Base-by-base conservation (phyloP, 1,140 invertebrate species). In the Drosophila sucinea region DNA sequence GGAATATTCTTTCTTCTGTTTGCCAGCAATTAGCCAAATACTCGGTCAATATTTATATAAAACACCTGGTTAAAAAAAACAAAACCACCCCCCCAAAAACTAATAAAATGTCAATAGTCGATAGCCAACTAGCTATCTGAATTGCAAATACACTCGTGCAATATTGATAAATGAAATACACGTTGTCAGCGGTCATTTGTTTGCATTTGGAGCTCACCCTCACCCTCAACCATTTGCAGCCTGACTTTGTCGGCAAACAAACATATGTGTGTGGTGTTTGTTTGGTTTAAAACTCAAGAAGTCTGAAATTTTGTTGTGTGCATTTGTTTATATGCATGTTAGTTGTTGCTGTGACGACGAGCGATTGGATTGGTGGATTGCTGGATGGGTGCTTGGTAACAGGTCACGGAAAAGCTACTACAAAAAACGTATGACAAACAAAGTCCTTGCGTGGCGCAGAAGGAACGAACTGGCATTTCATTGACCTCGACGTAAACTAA, bases 1-100 rank as follows among this genome's bases (percentile, higher is more conserved):
- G 2, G 35, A 38, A 35, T 25, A 33, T n/a, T 35, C 17, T 29
- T 38, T 29, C n/a, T n/a, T 30, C 10, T 73, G 4, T 65, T 54
- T 76, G 41, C 67, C 23, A 44, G 68, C 44, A 75, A 68, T 75
- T 75, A 68, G 32, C 38, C 64, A 75, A 75, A 64, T 55, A 40
- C 35, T 17, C 17, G 4, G 40, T 40, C n/a, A 75, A 69, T 76
- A 76, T 70, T 70, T 60, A 54, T 58, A 25, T 33, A 23, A 1
- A 58, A 72, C 33, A 41, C 29, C 44, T 51, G 44, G 44, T 8
- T 27, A 10, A 51, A 8, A 51, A 27, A 38, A 38, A 38, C 0
- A 38, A 11, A 38, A 38, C 3, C 10, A 11, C 8, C 8, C 44
- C 7, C 44, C 25, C 10, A 8, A 27, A 51, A 27, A 51, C 23